These are phyloP conservation scores for Coptodon rendalli DNA, from an alignment of 2,113 vertebrate species.

Conservation along the genomic window DNA sequence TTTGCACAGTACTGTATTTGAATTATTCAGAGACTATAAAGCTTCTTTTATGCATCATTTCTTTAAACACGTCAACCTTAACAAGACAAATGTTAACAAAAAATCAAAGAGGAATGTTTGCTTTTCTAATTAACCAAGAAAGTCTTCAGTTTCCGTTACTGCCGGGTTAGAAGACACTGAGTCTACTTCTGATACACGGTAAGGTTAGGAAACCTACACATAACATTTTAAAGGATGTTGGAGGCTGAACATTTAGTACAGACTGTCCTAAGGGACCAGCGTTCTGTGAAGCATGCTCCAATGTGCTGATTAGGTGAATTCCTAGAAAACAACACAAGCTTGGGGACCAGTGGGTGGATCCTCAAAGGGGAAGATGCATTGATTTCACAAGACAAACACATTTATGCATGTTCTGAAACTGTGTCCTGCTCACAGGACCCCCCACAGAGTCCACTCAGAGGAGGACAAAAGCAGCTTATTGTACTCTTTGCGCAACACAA, in stretches of 20 bases:
- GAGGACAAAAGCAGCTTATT: neutral
- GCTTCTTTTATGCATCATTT: neutral
- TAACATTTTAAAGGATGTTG: neutral
- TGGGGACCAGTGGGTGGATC: neutral
- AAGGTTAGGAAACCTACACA: neutral
- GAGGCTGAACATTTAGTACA: neutral
- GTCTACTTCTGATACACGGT: neutral
- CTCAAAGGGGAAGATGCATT: neutral
- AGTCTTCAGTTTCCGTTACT: neutral
- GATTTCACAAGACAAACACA: constrained; percentile 40
- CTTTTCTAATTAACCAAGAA: neutral
- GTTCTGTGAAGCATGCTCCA: constrained; percentile 13
- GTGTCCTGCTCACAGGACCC: neutral
- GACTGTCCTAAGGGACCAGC: neutral
- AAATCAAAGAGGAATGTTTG: neutral
- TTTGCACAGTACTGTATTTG: neutral
- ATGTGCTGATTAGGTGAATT: constrained; percentile 23
- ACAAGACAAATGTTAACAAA: neutral
- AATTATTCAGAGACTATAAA: neutral
- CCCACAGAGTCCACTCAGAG: neutral
- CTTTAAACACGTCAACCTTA: neutral
- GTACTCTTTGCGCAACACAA: constrained; percentile 9
- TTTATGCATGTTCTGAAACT: neutral
- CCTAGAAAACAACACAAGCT: neutral
- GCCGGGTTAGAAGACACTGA: neutral